A percentile compares a stretch with the other conserved stretches of the same genome.
Conservation (phyloP, 1,140 invertebrate genomes). For the Eriosoma lanigerum region DNA sequence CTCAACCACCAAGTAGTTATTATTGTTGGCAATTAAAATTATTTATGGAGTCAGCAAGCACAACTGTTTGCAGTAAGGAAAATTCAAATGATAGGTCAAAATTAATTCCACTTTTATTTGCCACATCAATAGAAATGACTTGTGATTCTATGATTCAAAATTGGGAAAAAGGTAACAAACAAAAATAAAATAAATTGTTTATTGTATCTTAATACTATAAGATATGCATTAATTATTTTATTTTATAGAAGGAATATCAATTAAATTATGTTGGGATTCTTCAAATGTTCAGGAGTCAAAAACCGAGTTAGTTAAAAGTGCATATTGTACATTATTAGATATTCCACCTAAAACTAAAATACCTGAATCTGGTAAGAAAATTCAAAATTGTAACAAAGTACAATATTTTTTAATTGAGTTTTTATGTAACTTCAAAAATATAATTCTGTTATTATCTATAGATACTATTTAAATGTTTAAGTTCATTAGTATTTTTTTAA, state of each 20-base stretch:
- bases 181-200: constrained; percentile 21
- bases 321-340: constrained; percentile 47
- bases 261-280: constrained; percentile 27
- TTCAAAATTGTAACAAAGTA: too few species aligned
- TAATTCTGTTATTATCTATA: too few species aligned
- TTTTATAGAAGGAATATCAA: background rate
- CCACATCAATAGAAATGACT: constrained; percentile 57
- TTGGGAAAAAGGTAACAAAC: constrained; percentile 36
- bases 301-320: constrained; percentile 18
- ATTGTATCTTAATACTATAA: background rate
- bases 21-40: constrained; percentile 47
- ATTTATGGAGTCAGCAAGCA: constrained; percentile 54
- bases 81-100: constrained; percentile 52
- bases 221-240: constrained; percentile 8
- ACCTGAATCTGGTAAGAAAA: constrained; percentile 23
- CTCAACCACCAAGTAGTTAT: constrained; percentile 43
- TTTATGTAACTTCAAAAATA: too few species aligned
- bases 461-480: too few species aligned
- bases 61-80: constrained; percentile 53
- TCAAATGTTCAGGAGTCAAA: constrained; percentile 22
- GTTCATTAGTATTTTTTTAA: too few species aligned
- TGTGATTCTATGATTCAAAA: constrained; percentile 53
- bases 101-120: constrained; percentile 56
- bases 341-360: constrained; percentile 30
- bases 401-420: too few species aligned